Conservation (phyloP, 2,797 vertebrate genomes). For the Helicolenus hilgendorfi region DNA sequence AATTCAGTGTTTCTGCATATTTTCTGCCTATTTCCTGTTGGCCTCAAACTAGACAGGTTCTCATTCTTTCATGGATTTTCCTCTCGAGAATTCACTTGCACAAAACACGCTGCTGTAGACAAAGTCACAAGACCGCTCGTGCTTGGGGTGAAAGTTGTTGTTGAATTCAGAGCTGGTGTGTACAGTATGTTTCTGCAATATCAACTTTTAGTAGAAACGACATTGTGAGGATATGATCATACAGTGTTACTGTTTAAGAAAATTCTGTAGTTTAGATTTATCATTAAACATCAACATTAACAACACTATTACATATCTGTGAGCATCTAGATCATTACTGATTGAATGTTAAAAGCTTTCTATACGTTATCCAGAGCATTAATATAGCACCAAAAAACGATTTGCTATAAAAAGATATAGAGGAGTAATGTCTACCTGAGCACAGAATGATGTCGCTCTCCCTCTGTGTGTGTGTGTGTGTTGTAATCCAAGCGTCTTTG, state of each 20-base stretch:
- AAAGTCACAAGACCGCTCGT: slow-evolving; percentile 23
- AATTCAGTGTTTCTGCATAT: slow-evolving; percentile 25
- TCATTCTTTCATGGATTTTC: slow-evolving; percentile 9
- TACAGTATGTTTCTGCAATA: neutral
- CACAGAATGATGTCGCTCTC: too few species aligned
- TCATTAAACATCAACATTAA: neutral
- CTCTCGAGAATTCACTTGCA: neutral
- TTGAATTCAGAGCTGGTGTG: neutral
- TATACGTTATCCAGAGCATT: too few species aligned
- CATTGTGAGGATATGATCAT: neutral
- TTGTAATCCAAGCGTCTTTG: too few species aligned
- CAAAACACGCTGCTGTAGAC: neutral
- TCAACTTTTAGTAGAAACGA: neutral
- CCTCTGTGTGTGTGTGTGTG: too few species aligned
- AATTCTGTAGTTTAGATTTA: neutral
- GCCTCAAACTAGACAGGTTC: neutral
- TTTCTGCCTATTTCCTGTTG: slow-evolving; percentile 29
- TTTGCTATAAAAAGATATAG: too few species aligned
- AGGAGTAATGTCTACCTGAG: too few species aligned
- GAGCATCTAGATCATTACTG: neutral
- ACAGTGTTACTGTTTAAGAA: too few species aligned
- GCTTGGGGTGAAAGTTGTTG: slow-evolving; percentile 3
- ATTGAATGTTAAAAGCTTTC: neutral
- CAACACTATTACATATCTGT: neutral
- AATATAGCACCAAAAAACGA: too few species aligned